These are phyloP conservation scores for Macquaria ambigua DNA, from an alignment of 2,113 vertebrate species.

Conservation along the genomic window DNA sequence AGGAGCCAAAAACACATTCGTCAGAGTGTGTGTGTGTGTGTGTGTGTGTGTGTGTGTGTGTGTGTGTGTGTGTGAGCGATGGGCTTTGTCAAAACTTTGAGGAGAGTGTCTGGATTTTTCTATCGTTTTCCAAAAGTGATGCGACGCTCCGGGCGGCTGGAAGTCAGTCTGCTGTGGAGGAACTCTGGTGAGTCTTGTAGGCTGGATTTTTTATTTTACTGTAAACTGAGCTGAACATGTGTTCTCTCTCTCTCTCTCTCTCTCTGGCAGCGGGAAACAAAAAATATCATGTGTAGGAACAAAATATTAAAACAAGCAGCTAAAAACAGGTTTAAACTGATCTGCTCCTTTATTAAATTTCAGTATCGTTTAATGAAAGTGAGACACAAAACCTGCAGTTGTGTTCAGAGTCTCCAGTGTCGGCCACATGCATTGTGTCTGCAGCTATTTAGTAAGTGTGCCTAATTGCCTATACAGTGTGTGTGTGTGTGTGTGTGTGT, in stretches of 20 bases:
- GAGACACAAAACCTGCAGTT: not conserved
- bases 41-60: conserved; percentile 25
- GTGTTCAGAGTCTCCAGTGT: not conserved
- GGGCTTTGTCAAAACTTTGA: conserved; percentile 76
- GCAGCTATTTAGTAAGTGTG: not conserved
- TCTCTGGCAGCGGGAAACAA: not conserved
- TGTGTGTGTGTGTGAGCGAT: conserved; percentile 57
- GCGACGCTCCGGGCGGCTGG: conserved; percentile 70
- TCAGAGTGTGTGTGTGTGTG: not conserved
- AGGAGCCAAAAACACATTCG: not conserved
- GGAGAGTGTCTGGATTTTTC: conserved; percentile 77
- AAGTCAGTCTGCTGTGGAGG: conserved; percentile 78
- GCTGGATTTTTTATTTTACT: too few species aligned
- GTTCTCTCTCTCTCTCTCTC: too few species aligned
- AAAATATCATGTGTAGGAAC: not conserved
- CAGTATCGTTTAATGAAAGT: too few species aligned
- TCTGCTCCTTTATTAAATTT: not conserved
- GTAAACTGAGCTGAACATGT: not conserved
- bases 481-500: conserved; percentile 20
- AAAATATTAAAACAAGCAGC: not conserved
- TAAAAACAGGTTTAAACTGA: not conserved
- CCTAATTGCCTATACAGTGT: not conserved
- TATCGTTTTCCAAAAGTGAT: conserved; percentile 76
- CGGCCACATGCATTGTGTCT: not conserved
- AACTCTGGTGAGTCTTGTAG: conserved; percentile 75